phyloP scores from a whole-genome alignment of 2,888 invertebrate genomes.

The Heliconius ismenius region DNA sequence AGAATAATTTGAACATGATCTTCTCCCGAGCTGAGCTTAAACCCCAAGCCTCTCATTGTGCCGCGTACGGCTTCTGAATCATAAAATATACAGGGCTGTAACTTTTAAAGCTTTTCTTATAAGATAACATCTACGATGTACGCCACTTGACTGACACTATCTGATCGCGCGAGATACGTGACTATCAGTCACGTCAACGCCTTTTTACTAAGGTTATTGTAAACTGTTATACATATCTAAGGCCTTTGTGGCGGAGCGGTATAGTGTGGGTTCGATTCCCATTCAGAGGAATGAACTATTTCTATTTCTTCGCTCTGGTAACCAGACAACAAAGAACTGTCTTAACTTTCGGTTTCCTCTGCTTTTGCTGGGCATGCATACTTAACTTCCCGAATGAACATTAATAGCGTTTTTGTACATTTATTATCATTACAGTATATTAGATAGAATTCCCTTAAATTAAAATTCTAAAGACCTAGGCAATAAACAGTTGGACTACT shows the following conservation, averaged over 20 bases:
- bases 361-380: too few species aligned
- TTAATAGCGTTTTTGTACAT: background rate
- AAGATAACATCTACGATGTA: conserved; percentile 17
- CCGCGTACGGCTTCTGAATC: background rate
- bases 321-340: too few species aligned
- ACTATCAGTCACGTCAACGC: conserved; percentile 13
- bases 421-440: background rate
- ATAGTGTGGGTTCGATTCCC: background rate
- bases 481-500: conserved; percentile 8
- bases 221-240: background rate
- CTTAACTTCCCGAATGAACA: too few species aligned
- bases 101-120: background rate
- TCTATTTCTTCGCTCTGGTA: background rate
- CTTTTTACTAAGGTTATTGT: background rate
- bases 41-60: too few species aligned
- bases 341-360: too few species aligned
- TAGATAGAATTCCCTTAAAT: background rate
- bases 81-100: background rate
- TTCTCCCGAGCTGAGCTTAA: too few species aligned
- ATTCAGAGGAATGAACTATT: background rate
- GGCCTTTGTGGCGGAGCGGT: too few species aligned
- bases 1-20: too few species aligned
- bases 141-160: conserved; percentile 22
- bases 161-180: conserved; percentile 3
- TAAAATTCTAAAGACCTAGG: background rate